Evolutionary conservation across 64 coral and sea anemone species (phyloP).

Genomic region (Dendronephthya gigantea): DNA sequence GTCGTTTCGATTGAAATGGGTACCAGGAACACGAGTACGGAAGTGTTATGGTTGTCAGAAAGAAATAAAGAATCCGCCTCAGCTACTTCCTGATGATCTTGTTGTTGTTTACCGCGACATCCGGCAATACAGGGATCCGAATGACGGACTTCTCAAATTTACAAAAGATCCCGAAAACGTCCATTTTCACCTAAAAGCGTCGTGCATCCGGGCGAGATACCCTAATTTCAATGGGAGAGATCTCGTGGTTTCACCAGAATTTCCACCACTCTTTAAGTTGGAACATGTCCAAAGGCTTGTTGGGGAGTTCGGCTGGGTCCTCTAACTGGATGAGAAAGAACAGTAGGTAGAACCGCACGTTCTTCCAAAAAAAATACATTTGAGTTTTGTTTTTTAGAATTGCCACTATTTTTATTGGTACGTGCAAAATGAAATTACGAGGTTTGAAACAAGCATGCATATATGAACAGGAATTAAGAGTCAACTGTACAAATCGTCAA

Average conservation of each 20-base stretch:
- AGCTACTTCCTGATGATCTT: background rate
- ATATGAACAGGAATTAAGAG: no score
- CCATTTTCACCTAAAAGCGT: background rate
- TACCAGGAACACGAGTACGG: conserved; percentile 14
- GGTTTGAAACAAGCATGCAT: no score
- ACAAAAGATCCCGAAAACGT: background rate
- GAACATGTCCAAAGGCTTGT: background rate
- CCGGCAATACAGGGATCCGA: background rate
- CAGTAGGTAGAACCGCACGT: no score
- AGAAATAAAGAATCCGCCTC: background rate
- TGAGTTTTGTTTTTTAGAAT: no score
- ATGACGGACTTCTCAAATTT: background rate
- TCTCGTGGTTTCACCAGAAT: background rate
- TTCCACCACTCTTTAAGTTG: background rate
- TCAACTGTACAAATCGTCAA: no score
- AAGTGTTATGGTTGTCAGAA: background rate
- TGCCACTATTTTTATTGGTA: no score
- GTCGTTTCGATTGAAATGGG: background rate
- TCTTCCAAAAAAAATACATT: no score
- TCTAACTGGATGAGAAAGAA: no score
- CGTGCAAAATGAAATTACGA: no score
- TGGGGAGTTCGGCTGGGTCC: background rate
- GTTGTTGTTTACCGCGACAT: conserved; percentile 3
- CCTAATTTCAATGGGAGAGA: background rate
- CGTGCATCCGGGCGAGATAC: background rate